phyloP scores from a whole-genome alignment of 2,888 invertebrate genomes.

The Acronicta aceris region DNA sequence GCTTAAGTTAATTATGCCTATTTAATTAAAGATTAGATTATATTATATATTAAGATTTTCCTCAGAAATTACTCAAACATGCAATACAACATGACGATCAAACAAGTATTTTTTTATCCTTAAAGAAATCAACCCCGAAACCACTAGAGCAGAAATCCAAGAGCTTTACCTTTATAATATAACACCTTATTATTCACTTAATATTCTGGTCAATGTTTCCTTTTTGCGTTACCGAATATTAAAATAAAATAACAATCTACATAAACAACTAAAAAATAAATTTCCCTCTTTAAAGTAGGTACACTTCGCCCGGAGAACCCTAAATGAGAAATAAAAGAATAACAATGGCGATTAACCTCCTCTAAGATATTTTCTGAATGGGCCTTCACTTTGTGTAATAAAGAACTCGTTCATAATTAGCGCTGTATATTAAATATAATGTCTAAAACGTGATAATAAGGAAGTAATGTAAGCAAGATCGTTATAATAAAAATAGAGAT shows the following conservation, averaged over 20 bases:
- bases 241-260: not conserved
- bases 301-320: constrained; percentile 58
- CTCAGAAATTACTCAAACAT: too few species aligned
- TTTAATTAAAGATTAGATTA: too few species aligned
- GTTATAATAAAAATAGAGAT: constrained; percentile 83
- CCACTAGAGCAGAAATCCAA: too few species aligned
- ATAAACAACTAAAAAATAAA: not conserved
- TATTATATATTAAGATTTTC: too few species aligned
- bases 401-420: constrained; percentile 84
- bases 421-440: constrained; percentile 85
- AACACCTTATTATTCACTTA: too few species aligned
- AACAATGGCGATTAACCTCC: constrained; percentile 81
- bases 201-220: too few species aligned
- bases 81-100: too few species aligned
- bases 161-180: too few species aligned
- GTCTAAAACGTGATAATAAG: constrained; percentile 85
- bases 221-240: not conserved
- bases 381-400: constrained; percentile 79
- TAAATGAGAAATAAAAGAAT: constrained; percentile 66
- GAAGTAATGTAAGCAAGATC: constrained; percentile 85
- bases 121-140: too few species aligned
- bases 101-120: too few species aligned
- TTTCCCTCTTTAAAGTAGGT: not conserved
- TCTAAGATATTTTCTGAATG: constrained; percentile 78
- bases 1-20: too few species aligned